Base-by-base conservation (phyloP, 2,797 vertebrate genomes). In the Bovichtus variegatus region DNA sequence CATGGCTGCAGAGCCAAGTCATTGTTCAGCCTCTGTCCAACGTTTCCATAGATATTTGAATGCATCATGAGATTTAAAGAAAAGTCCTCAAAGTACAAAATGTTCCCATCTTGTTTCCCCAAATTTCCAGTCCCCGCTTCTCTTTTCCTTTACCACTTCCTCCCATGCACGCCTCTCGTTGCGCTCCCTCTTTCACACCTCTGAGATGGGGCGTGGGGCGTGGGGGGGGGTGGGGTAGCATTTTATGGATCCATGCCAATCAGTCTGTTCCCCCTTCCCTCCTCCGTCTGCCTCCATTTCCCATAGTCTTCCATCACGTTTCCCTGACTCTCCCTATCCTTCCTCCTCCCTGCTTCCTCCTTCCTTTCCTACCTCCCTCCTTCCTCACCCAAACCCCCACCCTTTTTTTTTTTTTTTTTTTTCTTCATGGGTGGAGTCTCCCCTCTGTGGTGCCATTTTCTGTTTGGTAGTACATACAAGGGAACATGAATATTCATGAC, bases 401-500 rank as follows among this genome's bases (percentile, higher is more conserved):
- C 38, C 23, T 40, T 13, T 49, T 71, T 18, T 29, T 21, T 46
- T 44, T 60, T 80, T 78, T 71, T 65, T 18, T n/a, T n/a, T 31
- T 31, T 4, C 34, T 31, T 34, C 59, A 88, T 83, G 91, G 94
- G 91, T 87, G 94, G 92, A 89, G 92, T 78, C 87, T 93, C 78
- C 27, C 31, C 71, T 85, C 87, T 73, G 83, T 86, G 88, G 86
- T 91, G 87, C 91, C 89, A 93, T 89, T 91, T 92, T 94, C 91
- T 93, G 82, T 94, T 94, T 94, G 93, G 87, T 93, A 44, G 84
- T 77, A 86, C 89, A 91, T 93, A 92, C 93, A 92, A 90, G 84
- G 87, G 62, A 79, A 82, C 85, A 95, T 96, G 93, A 95, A 96
- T 96, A 96, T 96, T 96, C 93, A 96, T 95, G 87, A 92, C 46